A percentile compares a stretch with the other conserved stretches of the same genome.
Evolutionary conservation across 2,797 vertebrate species (phyloP).

Genomic region (Urophycis tenuis): DNA sequence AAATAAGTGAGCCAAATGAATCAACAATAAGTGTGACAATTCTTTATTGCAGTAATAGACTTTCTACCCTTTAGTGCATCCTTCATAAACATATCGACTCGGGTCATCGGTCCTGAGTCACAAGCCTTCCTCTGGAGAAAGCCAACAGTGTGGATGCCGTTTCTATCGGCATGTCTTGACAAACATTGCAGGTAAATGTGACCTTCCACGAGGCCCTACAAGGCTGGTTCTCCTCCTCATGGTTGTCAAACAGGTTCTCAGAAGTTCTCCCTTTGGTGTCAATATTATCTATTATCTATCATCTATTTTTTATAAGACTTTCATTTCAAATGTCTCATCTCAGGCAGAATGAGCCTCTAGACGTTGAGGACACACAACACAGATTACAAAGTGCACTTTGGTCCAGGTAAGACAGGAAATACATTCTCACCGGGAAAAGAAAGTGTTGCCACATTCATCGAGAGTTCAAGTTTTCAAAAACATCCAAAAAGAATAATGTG

Average conservation of each 20-base stretch:
- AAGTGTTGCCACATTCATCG: not conserved
- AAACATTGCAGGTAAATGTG: not conserved
- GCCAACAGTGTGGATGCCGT: not conserved
- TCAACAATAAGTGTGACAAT: not conserved
- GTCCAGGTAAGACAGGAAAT: slow-evolving; percentile 8
- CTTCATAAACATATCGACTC: not conserved
- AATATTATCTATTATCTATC: slow-evolving; percentile 25
- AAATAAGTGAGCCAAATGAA: not conserved
- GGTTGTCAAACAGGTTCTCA: not conserved
- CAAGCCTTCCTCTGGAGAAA: not conserved
- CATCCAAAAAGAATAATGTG: not conserved
- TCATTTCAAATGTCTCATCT: slow-evolving; percentile 28
- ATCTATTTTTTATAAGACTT: too few relatives aligned
- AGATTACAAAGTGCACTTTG: slow-evolving; percentile 42
- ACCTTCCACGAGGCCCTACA: slow-evolving; percentile 16
- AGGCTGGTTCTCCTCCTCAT: slow-evolving; percentile 7
- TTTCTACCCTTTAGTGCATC: slow-evolving; percentile 9
- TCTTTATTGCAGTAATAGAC: not conserved
- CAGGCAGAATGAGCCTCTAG: not conserved
- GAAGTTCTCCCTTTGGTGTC: not conserved
- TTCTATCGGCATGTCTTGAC: not conserved
- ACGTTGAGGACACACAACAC: not conserved
- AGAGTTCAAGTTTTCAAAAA: not conserved
- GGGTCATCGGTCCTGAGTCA: not conserved
- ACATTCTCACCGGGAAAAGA: slow-evolving; percentile 17